Evolutionary conservation across 2,888 invertebrate genomes (phyloP).

Genomic region (Parnassius glacialis): DNA sequence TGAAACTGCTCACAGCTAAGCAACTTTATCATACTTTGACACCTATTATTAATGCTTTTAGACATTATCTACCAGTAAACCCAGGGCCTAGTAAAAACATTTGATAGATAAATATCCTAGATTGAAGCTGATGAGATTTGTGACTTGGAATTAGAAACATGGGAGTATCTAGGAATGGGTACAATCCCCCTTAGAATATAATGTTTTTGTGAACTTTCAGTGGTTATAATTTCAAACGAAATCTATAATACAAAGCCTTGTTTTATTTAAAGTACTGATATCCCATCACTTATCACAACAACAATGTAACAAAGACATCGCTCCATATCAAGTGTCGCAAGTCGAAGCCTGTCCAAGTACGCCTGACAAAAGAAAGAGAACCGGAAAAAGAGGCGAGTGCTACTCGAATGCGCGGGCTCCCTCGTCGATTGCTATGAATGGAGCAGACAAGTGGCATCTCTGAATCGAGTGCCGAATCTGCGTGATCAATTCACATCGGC

Average conservation of each 20-base stretch:
- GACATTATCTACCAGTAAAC: too few relatives aligned
- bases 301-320: slow-evolving; percentile 70
- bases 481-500: slow-evolving; percentile 75
- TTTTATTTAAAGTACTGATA: slow-evolving; percentile 30
- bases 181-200: too few relatives aligned
- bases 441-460: slow-evolving; percentile 50
- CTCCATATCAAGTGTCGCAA: slow-evolving; percentile 62
- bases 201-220: too few relatives aligned
- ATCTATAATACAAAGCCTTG: slow-evolving; percentile 4
- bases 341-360: slow-evolving; percentile 49
- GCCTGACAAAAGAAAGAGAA: slow-evolving; percentile 72
- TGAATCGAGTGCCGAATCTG: slow-evolving; percentile 52
- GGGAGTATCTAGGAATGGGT: too few relatives aligned
- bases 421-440: slow-evolving; percentile 63
- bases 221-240: slow-evolving; percentile 3
- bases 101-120: too few relatives aligned
- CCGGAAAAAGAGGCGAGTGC: slow-evolving; percentile 74
- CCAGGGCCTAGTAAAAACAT: too few relatives aligned
- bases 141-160: too few relatives aligned
- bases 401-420: slow-evolving; percentile 55
- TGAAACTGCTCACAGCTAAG: too few relatives aligned
- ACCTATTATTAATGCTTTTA: too few relatives aligned
- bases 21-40: too few relatives aligned
- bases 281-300: slow-evolving; percentile 60
- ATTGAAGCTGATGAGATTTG: too few relatives aligned